Base-by-base conservation (phyloP, 2,113 vertebrate species). In the Mirza zaza region DNA sequence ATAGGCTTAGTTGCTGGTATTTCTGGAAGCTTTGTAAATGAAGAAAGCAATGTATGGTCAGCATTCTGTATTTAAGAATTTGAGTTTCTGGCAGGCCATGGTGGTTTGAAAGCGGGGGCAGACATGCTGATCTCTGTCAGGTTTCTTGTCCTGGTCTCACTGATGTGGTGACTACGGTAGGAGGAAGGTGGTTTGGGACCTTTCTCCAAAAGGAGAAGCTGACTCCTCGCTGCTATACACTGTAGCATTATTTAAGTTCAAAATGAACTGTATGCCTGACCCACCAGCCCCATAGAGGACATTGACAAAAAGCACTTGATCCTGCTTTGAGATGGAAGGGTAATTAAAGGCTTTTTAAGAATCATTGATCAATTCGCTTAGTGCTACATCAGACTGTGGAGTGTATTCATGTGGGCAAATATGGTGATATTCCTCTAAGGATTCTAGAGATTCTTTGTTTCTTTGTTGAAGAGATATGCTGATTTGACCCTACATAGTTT, bases 361-460 rank as follows among this genome's bases (percentile, higher is more conserved):
- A 48, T 45, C 42, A 32, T 18, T 76, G 14, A 32, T 76, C 73
- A 48, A 5, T 76, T 48, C 18, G 99, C 98, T 97, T 99, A 98
- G 99, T 99, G 92, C 98, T 99, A 87, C 99, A 99, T 97, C 99
- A 99, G 98, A 99, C 99, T 0, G 99, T 99, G 91, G 99, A 99
- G 88, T 99, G 99, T 52, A 99, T 99, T 98, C 99, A 99, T 29
- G 99, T 99, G 96, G 99, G 99, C 45, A 99, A 99, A 91, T 99
- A 99, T 71, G 99, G 99, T 32, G 99, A 99, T 98, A 99, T 99
- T 97, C 99, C 99, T n/a, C 98, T 99, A 96, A 99, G 99, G 97
- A 99, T 45, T 45, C 45, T 79, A 70, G 65, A 91, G 39, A 36
- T 25, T 94, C 3, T 71, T 76, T 76, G 84, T 73, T 73, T 61